Base-by-base conservation (phyloP, 2,113 vertebrate species). In the Oriolus oriolus region DNA sequence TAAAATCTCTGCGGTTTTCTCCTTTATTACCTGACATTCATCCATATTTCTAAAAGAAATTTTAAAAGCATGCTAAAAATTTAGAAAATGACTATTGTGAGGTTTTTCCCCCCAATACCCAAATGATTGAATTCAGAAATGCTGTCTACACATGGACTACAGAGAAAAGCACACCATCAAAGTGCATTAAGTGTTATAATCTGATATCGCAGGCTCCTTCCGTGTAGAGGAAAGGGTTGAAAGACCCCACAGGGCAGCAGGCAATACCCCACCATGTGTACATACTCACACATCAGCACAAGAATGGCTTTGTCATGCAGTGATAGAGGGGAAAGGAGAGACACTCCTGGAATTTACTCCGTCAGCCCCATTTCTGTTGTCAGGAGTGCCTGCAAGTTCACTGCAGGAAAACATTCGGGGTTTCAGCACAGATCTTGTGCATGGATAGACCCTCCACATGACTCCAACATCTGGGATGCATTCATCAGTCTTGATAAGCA, bases 31-130 rank as follows among this genome's bases (percentile, higher is more conserved):
- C 60, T 86, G 52, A 76, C 33, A 69, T 52, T 83, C 22, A 85
- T 23, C 71, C 45, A 75, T 89, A 53, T 84, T 97, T 93, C 45
- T 82, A 64, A 96, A 95, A 73, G 49, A 64, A 92, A 83, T 84
- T 49, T 54, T 50, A 22, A 74, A 71, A 70, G 16, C 2, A 0
- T 87, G 26, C 18, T 76, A 63, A 39, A 93, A 87, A 53, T 69
- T 12, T 24, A 71, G 41, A 56, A 92, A 82, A 49, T 49, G 59
- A 37, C 33, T 35, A 9, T 44, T 35, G 18, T 35, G 33, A 1
- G 21, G 1, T 3, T 11, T 68, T 56, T 68, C 9, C 30, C 24
- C 13, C 30, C 47, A 37, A 8, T 80, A 78, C 13, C 6, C 35
- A 42, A 75, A 75, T 68, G 71, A 66, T 11, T 68, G 8, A 63